Percentiles rank a stretch among this genome's conserved stretches.
Conservation (phyloP, 1,140 invertebrate species). For the Drosophila parvula region DNA sequence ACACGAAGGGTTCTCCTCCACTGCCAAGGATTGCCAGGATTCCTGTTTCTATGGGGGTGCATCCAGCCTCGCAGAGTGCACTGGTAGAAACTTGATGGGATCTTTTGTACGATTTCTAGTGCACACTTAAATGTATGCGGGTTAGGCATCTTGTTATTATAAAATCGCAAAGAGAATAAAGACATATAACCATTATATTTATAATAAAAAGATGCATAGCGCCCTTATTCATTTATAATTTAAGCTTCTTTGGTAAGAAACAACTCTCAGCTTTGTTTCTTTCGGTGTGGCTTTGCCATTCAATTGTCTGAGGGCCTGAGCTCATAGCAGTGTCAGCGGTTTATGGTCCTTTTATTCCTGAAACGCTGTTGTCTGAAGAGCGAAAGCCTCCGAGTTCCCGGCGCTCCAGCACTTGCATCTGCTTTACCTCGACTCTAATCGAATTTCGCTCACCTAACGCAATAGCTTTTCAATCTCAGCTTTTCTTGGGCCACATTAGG, state of each 20-base stretch:
- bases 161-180: too few species aligned
- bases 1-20: conserved; percentile 20
- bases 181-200: too few species aligned
- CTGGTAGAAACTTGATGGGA: neutral
- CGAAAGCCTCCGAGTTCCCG: neutral
- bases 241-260: too few species aligned
- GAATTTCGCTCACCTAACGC: conserved; percentile 22
- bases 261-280: neutral
- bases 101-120: too few species aligned
- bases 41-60: conserved; percentile 36
- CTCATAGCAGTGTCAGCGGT: conserved; percentile 42
- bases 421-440: conserved; percentile 40
- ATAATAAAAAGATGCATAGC: too few species aligned
- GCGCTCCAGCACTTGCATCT: conserved; percentile 13
- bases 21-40: conserved; percentile 3
- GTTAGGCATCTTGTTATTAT: too few species aligned
- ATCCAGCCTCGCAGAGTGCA: conserved; percentile 2
- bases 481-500: conserved; percentile 23
- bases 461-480: conserved; percentile 32
- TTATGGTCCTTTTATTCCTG: conserved; percentile 42
- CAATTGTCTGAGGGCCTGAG: conserved; percentile 4
- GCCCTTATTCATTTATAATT: too few species aligned
- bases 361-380: conserved; percentile 9
- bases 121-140: too few species aligned
- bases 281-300: conserved; percentile 11